These are phyloP conservation scores for Resseliella maxima DNA, from an alignment of 2,888 invertebrate genomes.

Conservation along the genomic window DNA sequence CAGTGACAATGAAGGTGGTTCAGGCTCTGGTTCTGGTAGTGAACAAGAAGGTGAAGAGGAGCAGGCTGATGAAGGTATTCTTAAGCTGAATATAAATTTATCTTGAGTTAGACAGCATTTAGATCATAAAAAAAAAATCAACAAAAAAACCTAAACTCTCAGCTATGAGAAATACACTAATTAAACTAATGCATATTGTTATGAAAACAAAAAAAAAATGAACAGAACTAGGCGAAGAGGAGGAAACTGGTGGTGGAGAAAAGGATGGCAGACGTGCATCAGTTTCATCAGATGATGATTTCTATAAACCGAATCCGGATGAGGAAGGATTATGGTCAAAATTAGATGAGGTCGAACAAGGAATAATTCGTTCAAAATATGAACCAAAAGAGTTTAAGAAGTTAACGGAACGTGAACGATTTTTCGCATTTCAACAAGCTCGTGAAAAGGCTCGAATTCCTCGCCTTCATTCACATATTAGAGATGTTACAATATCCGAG, in stretches of 20 bases:
- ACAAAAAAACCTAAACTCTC: too few relatives aligned
- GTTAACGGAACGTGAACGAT: conserved; percentile 65
- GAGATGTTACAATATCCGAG: conserved; percentile 79
- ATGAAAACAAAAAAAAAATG: background rate
- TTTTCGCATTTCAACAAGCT: conserved; percentile 66
- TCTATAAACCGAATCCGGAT: conserved; percentile 64
- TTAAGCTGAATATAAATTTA: background rate
- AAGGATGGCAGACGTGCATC: conserved; percentile 59
- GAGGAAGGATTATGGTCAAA: conserved; percentile 66
- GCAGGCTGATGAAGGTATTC: conserved; percentile 41
- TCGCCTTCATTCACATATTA: conserved; percentile 72
- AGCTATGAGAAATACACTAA: background rate
- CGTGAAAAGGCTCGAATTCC: conserved; percentile 66
- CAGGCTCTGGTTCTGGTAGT: conserved; percentile 54
- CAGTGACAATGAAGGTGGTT: conserved; percentile 18
- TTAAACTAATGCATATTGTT: background rate
- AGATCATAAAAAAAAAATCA: too few relatives aligned
- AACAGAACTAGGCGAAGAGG: conserved; percentile 21
- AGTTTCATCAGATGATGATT: conserved; percentile 64
- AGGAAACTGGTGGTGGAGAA: conserved; percentile 59
- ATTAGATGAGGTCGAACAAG: conserved; percentile 65
- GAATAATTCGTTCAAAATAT: conserved; percentile 60
- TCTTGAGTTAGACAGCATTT: too few relatives aligned
- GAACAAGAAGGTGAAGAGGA: conserved; percentile 56
- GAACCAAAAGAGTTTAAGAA: conserved; percentile 61